phyloP scores from a whole-genome alignment of 2,797 vertebrate species.

The Bradypus variegatus region DNA sequence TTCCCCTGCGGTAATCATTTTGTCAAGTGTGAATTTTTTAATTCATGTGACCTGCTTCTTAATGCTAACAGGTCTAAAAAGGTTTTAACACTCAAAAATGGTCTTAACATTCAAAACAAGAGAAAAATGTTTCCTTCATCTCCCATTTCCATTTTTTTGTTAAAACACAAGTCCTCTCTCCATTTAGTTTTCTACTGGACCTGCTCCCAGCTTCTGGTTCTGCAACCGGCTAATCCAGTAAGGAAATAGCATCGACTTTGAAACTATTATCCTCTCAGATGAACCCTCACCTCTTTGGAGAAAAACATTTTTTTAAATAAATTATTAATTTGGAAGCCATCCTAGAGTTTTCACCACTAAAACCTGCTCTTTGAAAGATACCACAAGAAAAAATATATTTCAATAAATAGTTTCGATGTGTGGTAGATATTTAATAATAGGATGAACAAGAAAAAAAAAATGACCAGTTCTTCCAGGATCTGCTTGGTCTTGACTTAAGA shows the following conservation, averaged over 20 bases:
- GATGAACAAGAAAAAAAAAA: not conserved
- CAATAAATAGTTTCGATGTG: not conserved
- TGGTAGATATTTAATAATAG: not conserved
- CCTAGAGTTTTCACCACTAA: not conserved
- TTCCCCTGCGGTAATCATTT: not conserved
- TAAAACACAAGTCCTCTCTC: not conserved
- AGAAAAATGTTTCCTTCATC: not conserved
- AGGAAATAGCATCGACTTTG: not conserved
- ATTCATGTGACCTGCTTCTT: not conserved
- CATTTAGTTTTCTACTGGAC: accelerated
- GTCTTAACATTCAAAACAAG: not conserved
- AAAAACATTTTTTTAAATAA: not conserved
- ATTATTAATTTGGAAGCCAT: not conserved
- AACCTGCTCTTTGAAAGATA: not conserved
- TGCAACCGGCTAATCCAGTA: accelerated
- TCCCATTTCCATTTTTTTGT: not conserved
- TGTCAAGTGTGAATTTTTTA: not conserved
- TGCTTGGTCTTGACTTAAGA: not conserved
- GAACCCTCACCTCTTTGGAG: not conserved
- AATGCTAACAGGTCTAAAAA: not conserved
- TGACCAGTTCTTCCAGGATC: not conserved
- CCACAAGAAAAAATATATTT: not conserved
- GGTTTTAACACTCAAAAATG: not conserved
- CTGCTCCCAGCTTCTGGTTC: accelerated
- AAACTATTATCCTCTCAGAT: not conserved